phyloP scores from a whole-genome alignment of 2,888 invertebrate genomes.

The Chrysolina americana region DNA sequence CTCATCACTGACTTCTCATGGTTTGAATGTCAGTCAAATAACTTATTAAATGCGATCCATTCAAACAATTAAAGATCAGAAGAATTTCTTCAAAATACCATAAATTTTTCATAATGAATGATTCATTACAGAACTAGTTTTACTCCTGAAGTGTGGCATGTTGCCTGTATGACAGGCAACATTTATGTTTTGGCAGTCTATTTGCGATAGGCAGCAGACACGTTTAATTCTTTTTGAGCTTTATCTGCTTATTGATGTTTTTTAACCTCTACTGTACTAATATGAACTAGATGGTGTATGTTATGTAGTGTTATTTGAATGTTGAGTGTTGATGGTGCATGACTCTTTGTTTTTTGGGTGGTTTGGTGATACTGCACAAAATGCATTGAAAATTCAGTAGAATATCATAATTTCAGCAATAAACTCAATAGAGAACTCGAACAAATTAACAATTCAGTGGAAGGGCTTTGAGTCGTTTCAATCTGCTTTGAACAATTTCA shows the following conservation, averaged over 20 bases:
- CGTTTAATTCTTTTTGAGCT: not conserved
- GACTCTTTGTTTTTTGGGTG: not conserved
- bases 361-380: not conserved
- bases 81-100: not conserved
- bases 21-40: not conserved
- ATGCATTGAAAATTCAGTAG: not conserved
- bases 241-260: not conserved
- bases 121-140: not conserved
- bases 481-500: too few relatives aligned
- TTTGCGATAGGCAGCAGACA: not conserved
- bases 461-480: too few relatives aligned
- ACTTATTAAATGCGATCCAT: not conserved
- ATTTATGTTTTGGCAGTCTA: not conserved
- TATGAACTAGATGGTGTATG: conserved; percentile 1
- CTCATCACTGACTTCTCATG: not conserved
- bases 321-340: conserved; percentile 7
- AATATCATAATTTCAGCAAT: not conserved
- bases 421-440: too few relatives aligned
- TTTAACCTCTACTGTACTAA: not conserved
- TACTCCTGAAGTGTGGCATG: not conserved
- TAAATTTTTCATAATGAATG: not conserved
- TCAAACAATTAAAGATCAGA: conserved; percentile 18
- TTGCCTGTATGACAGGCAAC: too few relatives aligned
- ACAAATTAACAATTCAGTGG: too few relatives aligned
- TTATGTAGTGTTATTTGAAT: conserved; percentile 1